Evolutionary conservation across 2,888 invertebrate species (phyloP).

Genomic region (Beris chalybata): DNA sequence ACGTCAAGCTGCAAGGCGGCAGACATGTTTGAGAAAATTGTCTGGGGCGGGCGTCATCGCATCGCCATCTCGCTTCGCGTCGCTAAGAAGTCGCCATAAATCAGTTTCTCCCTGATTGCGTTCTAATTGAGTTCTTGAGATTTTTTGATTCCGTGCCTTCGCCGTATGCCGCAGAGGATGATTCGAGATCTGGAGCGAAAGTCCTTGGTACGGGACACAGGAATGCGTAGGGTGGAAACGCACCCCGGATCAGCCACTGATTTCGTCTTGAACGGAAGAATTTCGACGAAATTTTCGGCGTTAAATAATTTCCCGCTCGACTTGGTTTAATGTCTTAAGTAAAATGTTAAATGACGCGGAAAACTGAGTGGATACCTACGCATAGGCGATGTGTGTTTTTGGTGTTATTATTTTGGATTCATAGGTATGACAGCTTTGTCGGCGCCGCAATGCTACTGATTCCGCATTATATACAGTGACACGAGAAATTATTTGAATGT

Average conservation of each 20-base stretch:
- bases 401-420: no score
- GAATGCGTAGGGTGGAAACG: no score
- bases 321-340: constrained; percentile 35
- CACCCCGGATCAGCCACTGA: not conserved
- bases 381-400: no score
- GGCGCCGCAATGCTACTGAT: no score
- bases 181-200: no score
- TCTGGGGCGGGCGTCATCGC: constrained; percentile 32
- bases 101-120: constrained; percentile 37
- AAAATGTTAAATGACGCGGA: constrained; percentile 35
- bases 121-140: constrained; percentile 36
- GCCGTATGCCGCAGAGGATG: no score
- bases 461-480: no score
- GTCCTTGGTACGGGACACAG: no score
- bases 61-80: not conserved
- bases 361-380: constrained; percentile 3
- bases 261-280: constrained; percentile 5
- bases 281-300: constrained; percentile 10
- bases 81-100: constrained; percentile 29
- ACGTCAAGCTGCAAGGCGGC: constrained; percentile 8
- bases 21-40: constrained; percentile 7
- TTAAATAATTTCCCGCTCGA: constrained; percentile 38
- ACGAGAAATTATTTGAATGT: no score
- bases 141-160: constrained; percentile 10
- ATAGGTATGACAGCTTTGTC: no score